phyloP scores from a whole-genome alignment of 2,888 invertebrate species.

The Monopis laevigella region DNA sequence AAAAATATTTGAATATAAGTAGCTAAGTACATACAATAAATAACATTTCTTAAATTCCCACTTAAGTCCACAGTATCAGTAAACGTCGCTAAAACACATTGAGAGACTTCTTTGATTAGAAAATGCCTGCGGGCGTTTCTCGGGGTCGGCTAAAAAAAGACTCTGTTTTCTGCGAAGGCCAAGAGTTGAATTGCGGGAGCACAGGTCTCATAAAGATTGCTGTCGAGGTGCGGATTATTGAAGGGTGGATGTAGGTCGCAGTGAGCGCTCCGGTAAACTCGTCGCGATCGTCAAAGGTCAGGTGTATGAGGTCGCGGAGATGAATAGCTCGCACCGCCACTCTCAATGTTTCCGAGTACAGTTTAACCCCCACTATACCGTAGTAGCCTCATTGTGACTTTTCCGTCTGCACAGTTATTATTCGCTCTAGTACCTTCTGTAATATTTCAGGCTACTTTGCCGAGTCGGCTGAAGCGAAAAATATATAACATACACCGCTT shows the following conservation, averaged over 20 bases:
- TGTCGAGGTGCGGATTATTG: slow-evolving; percentile 10
- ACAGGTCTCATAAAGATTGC: slow-evolving; percentile 6
- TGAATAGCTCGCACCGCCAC: slow-evolving; percentile 35
- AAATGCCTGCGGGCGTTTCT: slow-evolving; percentile 4
- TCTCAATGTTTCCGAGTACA: slow-evolving; percentile 22
- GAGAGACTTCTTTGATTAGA: too few species aligned
- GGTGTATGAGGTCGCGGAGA: slow-evolving; percentile 60
- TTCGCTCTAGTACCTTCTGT: slow-evolving; percentile 10
- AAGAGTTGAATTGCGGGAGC: slow-evolving; percentile 8
- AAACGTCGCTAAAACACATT: too few species aligned
- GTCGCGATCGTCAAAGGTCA: slow-evolving; percentile 61
- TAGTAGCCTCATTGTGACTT: slow-evolving; percentile 27
- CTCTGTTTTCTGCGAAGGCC: not conserved
- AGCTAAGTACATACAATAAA: too few species aligned
- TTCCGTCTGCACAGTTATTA: slow-evolving; percentile 9
- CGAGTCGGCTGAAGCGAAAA: slow-evolving; percentile 8
- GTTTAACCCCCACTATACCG: slow-evolving; percentile 48
- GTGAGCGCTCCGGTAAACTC: slow-evolving; percentile 58
- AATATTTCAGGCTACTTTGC: slow-evolving; percentile 8
- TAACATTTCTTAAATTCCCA: too few species aligned
- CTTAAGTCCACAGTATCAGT: too few species aligned
- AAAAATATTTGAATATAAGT: too few species aligned
- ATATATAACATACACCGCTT: slow-evolving; percentile 6
- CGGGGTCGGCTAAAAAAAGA: not conserved
- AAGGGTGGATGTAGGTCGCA: slow-evolving; percentile 50